Base-by-base conservation (phyloP, 2,797 vertebrate genomes). In the Micropoecilia bifurca region DNA sequence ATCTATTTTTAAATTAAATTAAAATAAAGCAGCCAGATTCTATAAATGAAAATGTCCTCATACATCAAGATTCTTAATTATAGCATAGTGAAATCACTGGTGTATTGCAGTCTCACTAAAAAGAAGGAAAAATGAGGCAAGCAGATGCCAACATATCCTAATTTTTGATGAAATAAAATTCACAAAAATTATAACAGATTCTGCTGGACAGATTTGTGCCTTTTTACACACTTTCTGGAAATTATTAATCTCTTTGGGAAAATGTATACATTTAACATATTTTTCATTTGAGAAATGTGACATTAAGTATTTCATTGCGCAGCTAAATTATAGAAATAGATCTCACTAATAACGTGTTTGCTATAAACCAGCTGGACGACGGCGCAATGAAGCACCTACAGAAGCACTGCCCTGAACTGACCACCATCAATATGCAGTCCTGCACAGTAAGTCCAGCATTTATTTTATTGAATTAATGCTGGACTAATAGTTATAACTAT, bases 361-460 rank as follows among this genome's bases (percentile, higher is more conserved):
- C 30, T 73, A 36, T 20, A 28, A 76, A 72, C 22, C 88, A 98
- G 97, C 90, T 98, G 90, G 97, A 98, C 71, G 97, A 98, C 2
- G 97, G 97, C 91, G 97, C 97, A 45, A 87, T 98, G 91, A 98
- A 96, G 85, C 96, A 98, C 93, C 96, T 98, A 87, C 97, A 97
- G 86, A 97, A 96, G 90, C 95, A 98, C 94, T 98, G 97, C 95
- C 97, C 96, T 47, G 97, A 97, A 84, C 96, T 98, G 55, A 95
- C 95, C 90, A 97, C 96, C 93, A 96, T 98, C 94, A 98, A 98
- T 88, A 93, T 98, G 81, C 97, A 98, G 87, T 97, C 97, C n/a
- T 98, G 97, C 91, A 97, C 96, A 57, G 97, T 98, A 94, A 95
- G 96, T 92, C 71, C 74, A 79, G 79, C 39, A 53, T 76, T 77